phyloP scores from a whole-genome alignment of 2,888 invertebrate species.

The Capitulum mitella region DNA sequence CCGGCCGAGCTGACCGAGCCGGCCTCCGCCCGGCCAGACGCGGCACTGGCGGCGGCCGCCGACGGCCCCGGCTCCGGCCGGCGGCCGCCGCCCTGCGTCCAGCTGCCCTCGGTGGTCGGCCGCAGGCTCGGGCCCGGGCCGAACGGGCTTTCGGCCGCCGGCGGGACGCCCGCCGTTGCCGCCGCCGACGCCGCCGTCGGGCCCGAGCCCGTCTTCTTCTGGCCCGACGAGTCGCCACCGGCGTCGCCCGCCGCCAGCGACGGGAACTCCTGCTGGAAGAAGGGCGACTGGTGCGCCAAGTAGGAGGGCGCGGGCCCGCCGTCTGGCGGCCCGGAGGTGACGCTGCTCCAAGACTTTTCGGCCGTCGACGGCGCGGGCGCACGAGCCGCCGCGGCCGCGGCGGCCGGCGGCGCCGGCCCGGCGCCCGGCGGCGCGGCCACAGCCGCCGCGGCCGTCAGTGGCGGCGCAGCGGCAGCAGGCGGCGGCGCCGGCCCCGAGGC shows the following conservation, averaged over 20 bases:
- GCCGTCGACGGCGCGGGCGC: neutral
- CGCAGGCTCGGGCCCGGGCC: conserved; percentile 36
- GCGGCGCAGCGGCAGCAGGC: conserved; percentile 57
- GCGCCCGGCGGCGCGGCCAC: neutral
- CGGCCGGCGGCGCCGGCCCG: conserved; percentile 5
- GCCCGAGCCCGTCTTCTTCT: neutral
- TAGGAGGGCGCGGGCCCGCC: conserved; percentile 21
- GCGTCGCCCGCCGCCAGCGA: conserved; percentile 6
- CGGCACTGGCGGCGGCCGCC: neutral
- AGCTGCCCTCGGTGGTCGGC: conserved; percentile 35
- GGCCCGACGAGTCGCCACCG: neutral
- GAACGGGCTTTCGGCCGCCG: neutral
- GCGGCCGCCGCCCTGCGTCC: conserved; percentile 35
- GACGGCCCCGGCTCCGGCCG: neutral
- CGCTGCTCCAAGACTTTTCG: conserved; percentile 25
- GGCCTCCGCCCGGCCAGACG: conserved; percentile 21
- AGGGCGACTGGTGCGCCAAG: conserved; percentile 13
- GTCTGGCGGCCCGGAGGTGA: conserved; percentile 4
- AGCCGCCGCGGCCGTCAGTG: neutral
- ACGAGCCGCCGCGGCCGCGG: conserved; percentile 1
- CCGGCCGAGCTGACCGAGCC: conserved; percentile 21
- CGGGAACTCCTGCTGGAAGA: conserved; percentile 25
- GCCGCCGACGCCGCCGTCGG: neutral
- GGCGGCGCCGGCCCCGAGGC: conserved; percentile 48
- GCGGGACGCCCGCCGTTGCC: neutral